Evolutionary conservation across 2,113 vertebrate genomes (phyloP), one percentile per base, ranked within the genome.

Genomic region (Melanocharis versteri): DNA sequence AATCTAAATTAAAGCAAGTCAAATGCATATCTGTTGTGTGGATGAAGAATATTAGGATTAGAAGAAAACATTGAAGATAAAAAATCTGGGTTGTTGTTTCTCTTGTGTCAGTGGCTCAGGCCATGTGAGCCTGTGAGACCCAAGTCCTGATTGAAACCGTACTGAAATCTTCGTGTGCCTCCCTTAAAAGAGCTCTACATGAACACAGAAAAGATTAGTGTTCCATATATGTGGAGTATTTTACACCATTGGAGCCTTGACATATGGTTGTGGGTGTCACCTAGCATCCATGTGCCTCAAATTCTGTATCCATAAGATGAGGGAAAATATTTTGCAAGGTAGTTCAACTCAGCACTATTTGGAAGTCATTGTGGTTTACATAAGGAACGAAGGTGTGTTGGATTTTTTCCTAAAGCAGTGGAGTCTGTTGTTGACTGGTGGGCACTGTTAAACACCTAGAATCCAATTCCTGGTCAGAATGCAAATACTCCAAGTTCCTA

Each of bases 231-330:
- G 0, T 83, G 82, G 31, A 60, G 37, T 68, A 28, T 78, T 84
- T 80, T 90, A 78, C 61, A 58, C 73, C 8, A 3, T 6, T 61
- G 47, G 54, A 77, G 35, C 69, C 72, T 40, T 84, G 40, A 56
- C 77, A 70, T 89, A 71, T 65, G 81, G 37, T 61, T 87, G 83
- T 94, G 89, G 62, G 53, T 96, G 83, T 93, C 94, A 92, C 85
- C 71, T 57, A 58, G 30, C 64, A 44, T 90, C 71, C 64, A 39
- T 78, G 89, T 89, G 68, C 89, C 73, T 84, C 51, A 22, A 56
- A 85, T 65, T 77, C 45, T 71, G 13, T 64, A 42, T 70, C 47
- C 40, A 1, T 81, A 62, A 78, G 33, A 57, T 64, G 35, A 77
- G 45, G 42, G n/a, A 76, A 76, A 78, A 48, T 22, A 39, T 61